Conservation (phyloP, 2,113 vertebrate genomes). For the Columba janthina region DNA sequence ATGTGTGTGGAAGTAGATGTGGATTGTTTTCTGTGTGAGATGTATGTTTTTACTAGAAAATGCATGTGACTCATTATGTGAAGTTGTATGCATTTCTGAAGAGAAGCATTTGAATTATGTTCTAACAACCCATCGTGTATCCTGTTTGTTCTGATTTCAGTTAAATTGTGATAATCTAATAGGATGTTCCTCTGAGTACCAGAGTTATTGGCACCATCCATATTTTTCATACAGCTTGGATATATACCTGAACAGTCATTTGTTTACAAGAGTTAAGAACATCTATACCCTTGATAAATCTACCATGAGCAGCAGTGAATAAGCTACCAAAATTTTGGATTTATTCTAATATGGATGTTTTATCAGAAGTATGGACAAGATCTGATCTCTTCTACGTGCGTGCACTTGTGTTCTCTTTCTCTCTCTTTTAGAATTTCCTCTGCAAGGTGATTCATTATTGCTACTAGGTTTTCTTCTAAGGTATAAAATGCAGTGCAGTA, state of each 20-base stretch:
- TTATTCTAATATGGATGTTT: background rate
- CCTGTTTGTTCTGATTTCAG: slow-evolving; percentile 3
- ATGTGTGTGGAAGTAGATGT: background rate
- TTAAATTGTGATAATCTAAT: slow-evolving; percentile 23
- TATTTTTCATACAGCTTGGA: background rate
- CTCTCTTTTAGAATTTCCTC: background rate
- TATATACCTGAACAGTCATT: background rate
- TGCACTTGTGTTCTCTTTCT: background rate
- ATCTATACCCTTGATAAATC: background rate
- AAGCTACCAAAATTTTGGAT: background rate
- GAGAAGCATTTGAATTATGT: slow-evolving; percentile 19
- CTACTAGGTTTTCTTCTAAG: background rate
- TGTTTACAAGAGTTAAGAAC: background rate
- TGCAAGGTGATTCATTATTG: background rate
- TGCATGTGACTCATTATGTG: background rate
- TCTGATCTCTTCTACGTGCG: background rate
- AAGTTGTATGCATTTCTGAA: slow-evolving; percentile 1
- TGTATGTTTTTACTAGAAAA: slow-evolving; percentile 25
- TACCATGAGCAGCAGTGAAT: background rate
- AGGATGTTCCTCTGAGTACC: background rate
- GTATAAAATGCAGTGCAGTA: background rate
- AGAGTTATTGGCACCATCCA: background rate
- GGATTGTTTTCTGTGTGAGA: slow-evolving; percentile 6
- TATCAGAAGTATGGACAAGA: background rate
- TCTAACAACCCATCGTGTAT: background rate